Evolutionary conservation across 2,797 vertebrate species (phyloP).

Genomic region (Onychomys torridus): DNA sequence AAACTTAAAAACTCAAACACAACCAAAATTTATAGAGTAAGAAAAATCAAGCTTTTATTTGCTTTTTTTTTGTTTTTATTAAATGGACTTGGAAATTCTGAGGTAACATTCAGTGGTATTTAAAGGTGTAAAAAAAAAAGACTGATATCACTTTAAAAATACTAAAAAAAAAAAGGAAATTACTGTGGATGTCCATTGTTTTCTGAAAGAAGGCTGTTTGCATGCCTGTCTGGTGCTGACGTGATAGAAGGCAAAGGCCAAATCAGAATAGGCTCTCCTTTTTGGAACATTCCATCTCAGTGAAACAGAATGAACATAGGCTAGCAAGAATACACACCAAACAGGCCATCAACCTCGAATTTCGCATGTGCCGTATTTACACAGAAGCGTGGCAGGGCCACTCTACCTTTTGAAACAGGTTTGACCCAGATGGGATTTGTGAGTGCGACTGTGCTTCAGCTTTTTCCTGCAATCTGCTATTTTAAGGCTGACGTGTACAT

Average conservation of each 20-base stretch:
- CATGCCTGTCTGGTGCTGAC: not conserved
- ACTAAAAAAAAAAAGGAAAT: conserved; percentile 45
- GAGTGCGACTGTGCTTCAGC: not conserved
- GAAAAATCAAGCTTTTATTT: conserved; percentile 25
- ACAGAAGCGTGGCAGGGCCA: not conserved
- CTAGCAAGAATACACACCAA: not conserved
- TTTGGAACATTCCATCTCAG: not conserved
- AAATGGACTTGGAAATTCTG: conserved; percentile 7
- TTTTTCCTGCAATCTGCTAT: not conserved
- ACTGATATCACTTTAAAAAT: conserved; percentile 20
- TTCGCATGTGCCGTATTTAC: not conserved
- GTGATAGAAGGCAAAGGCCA: not conserved
- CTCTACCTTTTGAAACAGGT: not conserved
- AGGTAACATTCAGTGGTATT: conserved; percentile 33
- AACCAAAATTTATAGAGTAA: not conserved
- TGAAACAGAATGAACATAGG: not conserved
- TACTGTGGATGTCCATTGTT: conserved; percentile 41
- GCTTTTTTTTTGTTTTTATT: not conserved
- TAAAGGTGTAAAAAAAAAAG: conserved; percentile 57
- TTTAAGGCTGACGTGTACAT: not conserved
- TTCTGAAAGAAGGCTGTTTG: conserved; percentile 38
- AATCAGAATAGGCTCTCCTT: not conserved
- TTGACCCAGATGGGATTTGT: not conserved
- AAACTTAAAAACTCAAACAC: not conserved
- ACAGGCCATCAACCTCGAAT: not conserved